These are phyloP conservation scores for Ciconia maguari DNA, from an alignment of 2,113 vertebrate genomes.

Conservation along the genomic window DNA sequence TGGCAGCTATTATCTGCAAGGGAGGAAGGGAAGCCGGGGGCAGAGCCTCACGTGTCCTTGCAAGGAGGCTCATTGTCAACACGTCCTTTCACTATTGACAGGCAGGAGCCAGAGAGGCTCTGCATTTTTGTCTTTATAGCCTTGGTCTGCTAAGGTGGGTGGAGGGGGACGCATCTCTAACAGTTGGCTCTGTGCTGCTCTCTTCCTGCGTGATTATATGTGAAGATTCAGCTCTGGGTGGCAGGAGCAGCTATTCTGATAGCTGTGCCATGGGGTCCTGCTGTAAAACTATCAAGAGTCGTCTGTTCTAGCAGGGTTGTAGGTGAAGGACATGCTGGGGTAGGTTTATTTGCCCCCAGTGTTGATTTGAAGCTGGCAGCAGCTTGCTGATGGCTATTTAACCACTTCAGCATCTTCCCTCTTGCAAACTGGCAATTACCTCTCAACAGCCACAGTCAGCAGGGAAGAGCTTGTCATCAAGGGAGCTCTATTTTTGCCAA, in stretches of 20 bases:
- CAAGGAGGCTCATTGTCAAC: conserved; percentile 48
- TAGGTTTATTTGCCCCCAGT: neutral
- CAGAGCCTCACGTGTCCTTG: conserved; percentile 45
- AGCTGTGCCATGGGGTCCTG: neutral
- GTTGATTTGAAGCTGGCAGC: neutral
- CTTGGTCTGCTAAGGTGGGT: conserved; percentile 54
- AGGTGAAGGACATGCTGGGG: neutral
- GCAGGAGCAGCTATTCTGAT: neutral
- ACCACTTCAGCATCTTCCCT: neutral
- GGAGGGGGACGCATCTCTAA: conserved; percentile 14
- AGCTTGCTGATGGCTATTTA: neutral
- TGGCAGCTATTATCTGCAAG: neutral
- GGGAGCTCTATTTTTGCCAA: conserved; percentile 25
- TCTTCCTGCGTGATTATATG: neutral
- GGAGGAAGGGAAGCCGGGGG: neutral
- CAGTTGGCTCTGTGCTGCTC: conserved; percentile 42
- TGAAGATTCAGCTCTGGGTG: neutral
- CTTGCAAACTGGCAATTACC: neutral
- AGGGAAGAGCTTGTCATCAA: neutral
- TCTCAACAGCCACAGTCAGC: neutral
- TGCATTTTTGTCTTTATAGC: conserved; percentile 37
- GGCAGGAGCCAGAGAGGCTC: neutral
- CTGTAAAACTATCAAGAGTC: neutral
- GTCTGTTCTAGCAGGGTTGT: neutral
- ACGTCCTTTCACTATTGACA: neutral